Base-by-base conservation (phyloP, 2,113 vertebrate species). In the Platysteira castanea region DNA sequence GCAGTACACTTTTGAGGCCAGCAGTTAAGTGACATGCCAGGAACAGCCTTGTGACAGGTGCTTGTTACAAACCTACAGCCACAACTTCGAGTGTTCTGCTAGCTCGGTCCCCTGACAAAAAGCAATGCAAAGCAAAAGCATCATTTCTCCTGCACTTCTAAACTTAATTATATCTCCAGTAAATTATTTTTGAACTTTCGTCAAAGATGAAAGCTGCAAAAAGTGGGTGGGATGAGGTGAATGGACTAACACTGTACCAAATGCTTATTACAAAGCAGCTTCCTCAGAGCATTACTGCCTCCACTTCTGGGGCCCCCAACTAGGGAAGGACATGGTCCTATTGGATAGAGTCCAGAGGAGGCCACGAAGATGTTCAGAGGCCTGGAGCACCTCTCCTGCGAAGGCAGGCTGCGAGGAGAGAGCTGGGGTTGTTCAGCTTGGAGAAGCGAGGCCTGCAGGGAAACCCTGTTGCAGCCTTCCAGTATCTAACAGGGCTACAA, bases 61-160 rank as follows among this genome's bases (percentile, higher is more conserved):
- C 64, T 50, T 31, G 9, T 42, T 67, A 37, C 7, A 70, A 71
- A 77, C n/a, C 46, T 42, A 9, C 37, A 46, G 59, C 59, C 67
- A 15, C 57, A 7, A 11, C 33, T 26, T 6, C 0, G 24, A 71
- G 41, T 3, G 9, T 69, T 61, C 86, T 6, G 10, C 22, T 15
- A 37, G 19, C 52, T 79, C 59, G 0, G 0, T 49, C 20, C 50
- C 0, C 2, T 7, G 24, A 28, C 31, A 27, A 15, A 78, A 35
- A 49, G 10, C 60, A 57, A 7, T 3, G 28, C 24, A 12, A 15
- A 82, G 18, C 39, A 73, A 78, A 70, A 74, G 11, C 39, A 4
- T 22, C 0, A 0, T n/a, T 68, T 47, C 28, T n/a, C n/a, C 28
- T 31, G 26, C 14, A 12, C 21, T 46, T 73, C 76, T 53, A 65